Evolutionary conservation across 2,888 invertebrate genomes (phyloP).

Genomic region (Rhorus exstirpatorius): DNA sequence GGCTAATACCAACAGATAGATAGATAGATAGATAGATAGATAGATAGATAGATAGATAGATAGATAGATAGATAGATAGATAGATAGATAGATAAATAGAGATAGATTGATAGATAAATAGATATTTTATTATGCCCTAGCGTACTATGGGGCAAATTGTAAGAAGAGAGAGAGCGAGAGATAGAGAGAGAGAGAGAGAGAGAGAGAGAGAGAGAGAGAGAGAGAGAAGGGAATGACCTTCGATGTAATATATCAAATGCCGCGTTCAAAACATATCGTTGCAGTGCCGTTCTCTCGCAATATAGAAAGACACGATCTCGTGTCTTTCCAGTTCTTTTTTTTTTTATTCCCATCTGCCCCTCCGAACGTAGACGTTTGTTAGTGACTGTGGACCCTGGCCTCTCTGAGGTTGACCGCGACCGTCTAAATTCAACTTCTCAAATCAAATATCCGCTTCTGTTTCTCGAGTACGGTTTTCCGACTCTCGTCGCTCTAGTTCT

Average conservation of each 20-base stretch:
- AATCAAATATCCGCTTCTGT: constrained; percentile 46
- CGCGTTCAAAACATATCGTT: constrained; percentile 1
- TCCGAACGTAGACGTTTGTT: not conserved
- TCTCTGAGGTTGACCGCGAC: not conserved
- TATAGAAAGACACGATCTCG: constrained; percentile 1
- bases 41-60: no score
- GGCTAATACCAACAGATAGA: not conserved
- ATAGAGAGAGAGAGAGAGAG: no score
- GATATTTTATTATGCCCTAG: no score
- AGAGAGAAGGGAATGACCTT: not conserved
- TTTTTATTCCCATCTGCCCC: not conserved
- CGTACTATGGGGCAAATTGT: no score
- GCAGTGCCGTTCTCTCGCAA: constrained; percentile 6
- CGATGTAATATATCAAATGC: constrained; percentile 22
- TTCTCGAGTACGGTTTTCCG: constrained; percentile 11
- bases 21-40: not conserved
- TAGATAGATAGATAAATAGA: no score
- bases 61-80: no score
- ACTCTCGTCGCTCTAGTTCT: not conserved
- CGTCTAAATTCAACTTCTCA: constrained; percentile 7
- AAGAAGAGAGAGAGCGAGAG: no score
- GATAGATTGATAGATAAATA: no score
- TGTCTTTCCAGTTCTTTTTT: not conserved
- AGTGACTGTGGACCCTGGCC: not conserved
- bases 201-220: not conserved